Percentiles rank a stretch among this genome's conserved stretches.
Evolutionary conservation across 1,140 invertebrate species (phyloP).

Genomic region (Temnothorax curvispinosus): DNA sequence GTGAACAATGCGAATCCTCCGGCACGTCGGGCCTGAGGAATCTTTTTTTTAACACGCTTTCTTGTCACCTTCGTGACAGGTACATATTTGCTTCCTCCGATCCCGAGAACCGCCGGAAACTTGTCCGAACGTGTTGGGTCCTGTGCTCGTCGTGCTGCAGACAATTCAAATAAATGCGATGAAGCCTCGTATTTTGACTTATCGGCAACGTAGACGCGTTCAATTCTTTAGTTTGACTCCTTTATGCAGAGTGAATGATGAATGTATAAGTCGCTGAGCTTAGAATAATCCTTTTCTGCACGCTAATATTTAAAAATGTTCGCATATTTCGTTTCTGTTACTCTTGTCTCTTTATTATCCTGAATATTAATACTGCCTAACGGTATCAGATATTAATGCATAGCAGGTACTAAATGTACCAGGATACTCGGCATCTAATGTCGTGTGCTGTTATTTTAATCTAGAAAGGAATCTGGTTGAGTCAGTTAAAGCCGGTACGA

Average conservation of each 20-base stretch:
- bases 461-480: conserved; percentile 44
- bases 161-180: neutral
- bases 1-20: neutral
- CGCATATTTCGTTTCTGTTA: neutral
- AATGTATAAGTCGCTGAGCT: neutral
- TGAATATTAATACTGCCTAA: neutral
- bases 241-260: neutral
- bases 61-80: neutral
- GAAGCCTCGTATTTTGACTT: neutral
- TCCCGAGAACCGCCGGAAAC: neutral
- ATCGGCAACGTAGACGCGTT: neutral
- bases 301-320: neutral
- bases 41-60: neutral
- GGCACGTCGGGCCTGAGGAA: neutral
- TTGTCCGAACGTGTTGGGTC: neutral
- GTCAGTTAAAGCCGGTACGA: conserved; percentile 49
- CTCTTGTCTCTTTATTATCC: neutral
- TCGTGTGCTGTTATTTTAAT: conserved; percentile 17
- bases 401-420: neutral
- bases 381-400: neutral
- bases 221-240: neutral
- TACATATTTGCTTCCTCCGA: conserved; percentile 15
- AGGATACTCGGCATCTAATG: neutral
- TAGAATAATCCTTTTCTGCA: neutral
- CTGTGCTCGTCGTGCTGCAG: neutral